Percentiles rank a stretch among this genome's conserved stretches.
Evolutionary conservation across 2,888 invertebrate genomes (phyloP).

Genomic region (Pteria penguin): DNA sequence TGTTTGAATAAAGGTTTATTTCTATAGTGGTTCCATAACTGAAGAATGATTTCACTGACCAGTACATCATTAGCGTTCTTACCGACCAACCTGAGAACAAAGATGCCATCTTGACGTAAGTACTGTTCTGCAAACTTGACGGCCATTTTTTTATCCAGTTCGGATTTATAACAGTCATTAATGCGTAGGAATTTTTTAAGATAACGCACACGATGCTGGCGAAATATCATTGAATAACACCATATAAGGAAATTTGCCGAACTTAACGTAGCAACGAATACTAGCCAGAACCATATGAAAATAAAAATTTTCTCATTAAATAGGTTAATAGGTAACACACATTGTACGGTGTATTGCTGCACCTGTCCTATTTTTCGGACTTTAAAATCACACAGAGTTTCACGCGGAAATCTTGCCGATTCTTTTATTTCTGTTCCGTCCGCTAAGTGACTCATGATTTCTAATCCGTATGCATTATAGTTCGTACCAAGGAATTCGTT

Average conservation of each 20-base stretch:
- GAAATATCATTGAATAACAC: conserved; percentile 77
- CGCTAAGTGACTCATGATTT: conserved; percentile 81
- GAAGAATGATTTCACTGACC: conserved; percentile 78
- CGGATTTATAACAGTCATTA: conserved; percentile 75
- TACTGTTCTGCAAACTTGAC: conserved; percentile 78
- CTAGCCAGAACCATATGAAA: conserved; percentile 82
- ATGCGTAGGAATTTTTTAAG: conserved; percentile 76
- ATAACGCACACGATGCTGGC: conserved; percentile 74
- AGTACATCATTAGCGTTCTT: conserved; percentile 80
- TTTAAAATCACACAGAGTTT: conserved; percentile 80
- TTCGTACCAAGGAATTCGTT: conserved; percentile 81
- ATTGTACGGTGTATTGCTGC: conserved; percentile 80
- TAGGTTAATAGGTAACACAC: conserved; percentile 78
- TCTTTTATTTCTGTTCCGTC: conserved; percentile 78
- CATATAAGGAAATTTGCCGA: conserved; percentile 80
- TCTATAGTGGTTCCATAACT: conserved; percentile 78
- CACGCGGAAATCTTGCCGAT: conserved; percentile 77
- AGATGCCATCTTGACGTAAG: conserved; percentile 79
- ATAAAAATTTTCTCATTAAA: conserved; percentile 80
- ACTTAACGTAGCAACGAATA: conserved; percentile 80
- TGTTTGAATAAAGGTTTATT: conserved; percentile 75
- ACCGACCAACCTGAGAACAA: conserved; percentile 78
- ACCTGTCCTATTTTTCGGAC: conserved; percentile 81
- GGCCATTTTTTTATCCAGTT: conserved; percentile 76
- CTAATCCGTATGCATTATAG: conserved; percentile 80